Conservation (phyloP, 2,888 invertebrate genomes). For the Ceraclea dissimilis region DNA sequence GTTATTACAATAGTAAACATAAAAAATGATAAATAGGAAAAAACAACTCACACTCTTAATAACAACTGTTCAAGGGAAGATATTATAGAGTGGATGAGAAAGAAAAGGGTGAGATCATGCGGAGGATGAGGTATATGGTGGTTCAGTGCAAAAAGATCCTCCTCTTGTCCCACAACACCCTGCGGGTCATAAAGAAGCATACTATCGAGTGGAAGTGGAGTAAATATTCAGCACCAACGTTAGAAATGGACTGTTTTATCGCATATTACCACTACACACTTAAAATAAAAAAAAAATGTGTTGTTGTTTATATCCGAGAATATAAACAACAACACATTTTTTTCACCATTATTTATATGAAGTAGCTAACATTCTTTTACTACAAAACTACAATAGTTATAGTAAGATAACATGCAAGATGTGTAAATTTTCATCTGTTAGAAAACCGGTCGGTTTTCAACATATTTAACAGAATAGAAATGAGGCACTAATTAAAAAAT, state of each 20-base stretch:
- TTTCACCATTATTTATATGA: no score
- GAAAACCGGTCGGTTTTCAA: no score
- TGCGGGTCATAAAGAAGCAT: slow-evolving; percentile 15
- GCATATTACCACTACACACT: not conserved
- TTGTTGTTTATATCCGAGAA: no score
- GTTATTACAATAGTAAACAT: slow-evolving; percentile 9
- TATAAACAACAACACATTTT: no score
- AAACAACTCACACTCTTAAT: slow-evolving; percentile 9
- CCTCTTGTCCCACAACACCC: not conserved
- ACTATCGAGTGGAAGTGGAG: slow-evolving; percentile 16
- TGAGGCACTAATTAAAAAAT: no score
- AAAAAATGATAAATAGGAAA: slow-evolving; percentile 19
- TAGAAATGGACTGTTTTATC: slow-evolving; percentile 33
- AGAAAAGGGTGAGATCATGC: no score
- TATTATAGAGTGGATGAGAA: not conserved
- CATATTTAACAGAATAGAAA: no score
- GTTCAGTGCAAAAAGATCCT: not conserved
- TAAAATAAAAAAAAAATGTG: no score
- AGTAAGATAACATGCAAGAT: no score
- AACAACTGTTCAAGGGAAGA: not conserved
- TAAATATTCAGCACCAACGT: slow-evolving; percentile 51
- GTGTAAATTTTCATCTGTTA: no score
- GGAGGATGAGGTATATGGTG: not conserved
- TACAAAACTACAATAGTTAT: no score
- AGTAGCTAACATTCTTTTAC: no score